phyloP scores from a whole-genome alignment of 1,140 invertebrate genomes.

The Zaprionus nigranus region DNA sequence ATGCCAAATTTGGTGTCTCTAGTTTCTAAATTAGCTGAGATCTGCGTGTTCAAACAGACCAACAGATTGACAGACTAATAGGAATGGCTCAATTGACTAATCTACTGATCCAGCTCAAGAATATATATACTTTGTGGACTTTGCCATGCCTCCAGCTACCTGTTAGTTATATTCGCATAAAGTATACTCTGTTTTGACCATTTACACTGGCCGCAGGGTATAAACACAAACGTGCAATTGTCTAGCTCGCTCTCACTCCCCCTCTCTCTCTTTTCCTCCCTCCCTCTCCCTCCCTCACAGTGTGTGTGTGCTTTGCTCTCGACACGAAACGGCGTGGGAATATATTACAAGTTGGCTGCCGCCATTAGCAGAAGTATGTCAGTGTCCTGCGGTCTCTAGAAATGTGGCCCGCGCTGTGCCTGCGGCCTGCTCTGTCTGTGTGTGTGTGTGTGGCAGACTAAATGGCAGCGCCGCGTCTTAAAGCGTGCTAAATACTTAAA shows the following conservation, averaged over 20 bases:
- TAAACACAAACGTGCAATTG: slow-evolving; percentile 74
- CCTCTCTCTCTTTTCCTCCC: background rate
- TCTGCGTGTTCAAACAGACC: no score
- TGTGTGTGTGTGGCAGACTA: background rate
- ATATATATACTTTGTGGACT: no score
- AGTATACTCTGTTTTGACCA: no score
- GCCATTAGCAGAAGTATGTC: slow-evolving; percentile 73
- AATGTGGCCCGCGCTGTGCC: slow-evolving; percentile 1
- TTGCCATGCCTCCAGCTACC: no score
- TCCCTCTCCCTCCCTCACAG: background rate
- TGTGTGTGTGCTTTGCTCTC: slow-evolving; percentile 28
- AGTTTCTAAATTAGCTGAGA: no score
- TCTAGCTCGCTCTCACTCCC: slow-evolving; percentile 16
- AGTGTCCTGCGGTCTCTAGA: slow-evolving; percentile 48
- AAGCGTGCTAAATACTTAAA: slow-evolving; percentile 51
- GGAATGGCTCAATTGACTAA: no score
- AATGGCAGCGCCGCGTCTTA: slow-evolving; percentile 32
- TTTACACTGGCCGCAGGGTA: no score
- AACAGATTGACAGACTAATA: no score
- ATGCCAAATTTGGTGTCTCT: no score
- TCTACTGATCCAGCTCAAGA: no score
- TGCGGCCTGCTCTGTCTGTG: background rate
- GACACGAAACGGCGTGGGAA: slow-evolving; percentile 73
- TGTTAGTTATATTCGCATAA: no score
- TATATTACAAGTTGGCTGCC: slow-evolving; percentile 81